These are phyloP conservation scores for Eristalis pertinax DNA, from an alignment of 2,888 invertebrate genomes.

Conservation along the genomic window DNA sequence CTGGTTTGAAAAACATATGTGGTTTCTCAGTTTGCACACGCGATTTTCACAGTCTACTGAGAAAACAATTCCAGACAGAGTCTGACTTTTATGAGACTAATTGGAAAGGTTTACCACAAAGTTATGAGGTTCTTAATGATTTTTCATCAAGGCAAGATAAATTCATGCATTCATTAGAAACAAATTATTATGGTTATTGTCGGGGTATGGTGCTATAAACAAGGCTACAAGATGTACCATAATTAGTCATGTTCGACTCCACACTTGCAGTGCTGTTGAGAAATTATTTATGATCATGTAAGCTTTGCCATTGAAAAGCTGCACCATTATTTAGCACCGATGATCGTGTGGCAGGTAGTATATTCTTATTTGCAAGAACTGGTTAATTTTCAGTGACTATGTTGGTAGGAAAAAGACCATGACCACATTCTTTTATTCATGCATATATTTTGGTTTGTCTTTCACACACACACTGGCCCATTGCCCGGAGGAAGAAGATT, in stretches of 20 bases:
- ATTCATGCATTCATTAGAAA: constrained; percentile 6
- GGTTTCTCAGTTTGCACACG: constrained; percentile 63
- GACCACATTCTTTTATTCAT: not conserved
- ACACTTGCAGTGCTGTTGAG: not conserved
- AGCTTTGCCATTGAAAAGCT: not conserved
- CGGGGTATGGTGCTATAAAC: not conserved
- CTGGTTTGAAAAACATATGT: constrained; percentile 57
- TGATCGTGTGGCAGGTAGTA: not conserved
- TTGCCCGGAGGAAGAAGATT: not conserved
- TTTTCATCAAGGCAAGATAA: constrained; percentile 28
- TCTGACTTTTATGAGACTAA: constrained; percentile 45
- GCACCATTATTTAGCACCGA: not conserved
- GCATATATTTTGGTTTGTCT: not conserved
- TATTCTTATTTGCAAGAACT: not conserved
- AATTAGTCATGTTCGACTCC: not conserved
- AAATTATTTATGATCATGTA: not conserved
- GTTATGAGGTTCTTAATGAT: constrained; percentile 39
- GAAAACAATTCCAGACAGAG: constrained; percentile 50
- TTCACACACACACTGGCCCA: not conserved
- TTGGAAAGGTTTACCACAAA: constrained; percentile 58
- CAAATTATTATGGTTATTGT: constrained; percentile 26
- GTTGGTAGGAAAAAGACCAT: not conserved
- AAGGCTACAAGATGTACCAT: not conserved
- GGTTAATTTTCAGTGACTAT: not conserved
- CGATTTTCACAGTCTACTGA: constrained; percentile 71